These are phyloP conservation scores for Drosophila chauvacae DNA, from an alignment of 1,140 invertebrate species.

Conservation along the genomic window DNA sequence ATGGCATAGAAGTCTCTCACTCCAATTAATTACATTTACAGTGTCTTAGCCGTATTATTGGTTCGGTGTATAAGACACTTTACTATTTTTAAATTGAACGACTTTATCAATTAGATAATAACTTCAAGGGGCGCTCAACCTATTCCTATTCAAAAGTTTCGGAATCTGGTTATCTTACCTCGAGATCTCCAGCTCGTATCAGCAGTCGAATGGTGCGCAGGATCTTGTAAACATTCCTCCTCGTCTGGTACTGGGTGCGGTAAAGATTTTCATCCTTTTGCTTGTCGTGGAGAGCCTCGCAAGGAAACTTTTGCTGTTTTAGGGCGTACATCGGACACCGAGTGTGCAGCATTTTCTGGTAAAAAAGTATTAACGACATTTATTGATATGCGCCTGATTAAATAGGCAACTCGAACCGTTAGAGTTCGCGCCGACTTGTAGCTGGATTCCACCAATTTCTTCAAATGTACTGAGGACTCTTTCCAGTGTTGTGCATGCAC, in stretches of 20 bases:
- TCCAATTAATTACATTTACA: too few relatives aligned
- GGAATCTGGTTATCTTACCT: slow-evolving; percentile 12
- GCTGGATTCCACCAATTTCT: slow-evolving; percentile 29
- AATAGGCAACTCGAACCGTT: slow-evolving; percentile 25
- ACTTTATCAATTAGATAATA: background rate
- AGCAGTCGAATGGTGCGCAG: slow-evolving; percentile 55
- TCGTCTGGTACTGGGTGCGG: slow-evolving; percentile 74
- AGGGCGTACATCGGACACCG: slow-evolving; percentile 65
- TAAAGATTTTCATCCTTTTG: slow-evolving; percentile 56
- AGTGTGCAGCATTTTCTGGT: slow-evolving; percentile 81
- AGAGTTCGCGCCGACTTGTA: slow-evolving; percentile 50
- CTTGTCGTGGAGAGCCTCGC: slow-evolving; percentile 29
- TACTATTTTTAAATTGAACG: background rate
- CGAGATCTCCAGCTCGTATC: slow-evolving; percentile 22
- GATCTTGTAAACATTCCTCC: slow-evolving; percentile 71
- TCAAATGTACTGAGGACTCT: slow-evolving; percentile 38
- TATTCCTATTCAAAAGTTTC: background rate
- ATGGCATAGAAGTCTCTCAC: too few relatives aligned
- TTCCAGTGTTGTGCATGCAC: slow-evolving; percentile 39
- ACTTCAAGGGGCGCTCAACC: background rate
- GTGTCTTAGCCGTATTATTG: too few relatives aligned
- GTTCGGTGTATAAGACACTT: too few relatives aligned
- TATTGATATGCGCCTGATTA: background rate
- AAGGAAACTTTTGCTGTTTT: slow-evolving; percentile 41
- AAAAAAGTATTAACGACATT: background rate